phyloP scores from a whole-genome alignment of 2,113 vertebrate genomes.

The Brachyistius frenatus region DNA sequence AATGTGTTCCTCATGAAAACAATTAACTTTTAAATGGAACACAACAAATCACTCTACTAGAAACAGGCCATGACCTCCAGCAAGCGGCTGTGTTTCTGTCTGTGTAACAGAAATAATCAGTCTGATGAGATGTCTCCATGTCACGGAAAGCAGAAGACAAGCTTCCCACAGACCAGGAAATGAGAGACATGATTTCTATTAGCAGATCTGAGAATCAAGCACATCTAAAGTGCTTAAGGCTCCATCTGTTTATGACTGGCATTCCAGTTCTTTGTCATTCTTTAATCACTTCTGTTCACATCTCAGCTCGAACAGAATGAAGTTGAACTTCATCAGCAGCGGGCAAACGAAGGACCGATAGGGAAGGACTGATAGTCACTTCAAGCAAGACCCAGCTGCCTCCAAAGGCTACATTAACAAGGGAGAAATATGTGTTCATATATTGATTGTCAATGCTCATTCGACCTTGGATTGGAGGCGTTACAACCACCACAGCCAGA shows the following conservation, averaged over 20 bases:
- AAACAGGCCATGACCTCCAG: not conserved
- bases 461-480: conserved; percentile 5
- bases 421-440: not conserved
- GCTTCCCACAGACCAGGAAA: not conserved
- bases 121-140: conserved; percentile 6
- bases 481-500: conserved; percentile 31
- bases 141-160: conserved; percentile 4
- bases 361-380: not conserved
- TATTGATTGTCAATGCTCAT: conserved; percentile 20
- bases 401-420: conserved; percentile 10
- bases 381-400: not conserved
- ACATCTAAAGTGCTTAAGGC: conserved; percentile 26
- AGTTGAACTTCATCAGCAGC: not conserved
- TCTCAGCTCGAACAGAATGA: not conserved
- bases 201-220: conserved; percentile 26
- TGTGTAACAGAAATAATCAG: conserved; percentile 17
- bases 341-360: not conserved
- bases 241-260: conserved; percentile 29
- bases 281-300: not conserved
- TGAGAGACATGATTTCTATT: conserved; percentile 12
- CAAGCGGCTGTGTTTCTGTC: conserved; percentile 20
- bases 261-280: not conserved
- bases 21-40: too few species aligned
- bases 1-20: too few species aligned
- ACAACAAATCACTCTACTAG: too few species aligned